Evolutionary conservation across 2,888 invertebrate genomes (phyloP).

Genomic region (Andrena bicolor): DNA sequence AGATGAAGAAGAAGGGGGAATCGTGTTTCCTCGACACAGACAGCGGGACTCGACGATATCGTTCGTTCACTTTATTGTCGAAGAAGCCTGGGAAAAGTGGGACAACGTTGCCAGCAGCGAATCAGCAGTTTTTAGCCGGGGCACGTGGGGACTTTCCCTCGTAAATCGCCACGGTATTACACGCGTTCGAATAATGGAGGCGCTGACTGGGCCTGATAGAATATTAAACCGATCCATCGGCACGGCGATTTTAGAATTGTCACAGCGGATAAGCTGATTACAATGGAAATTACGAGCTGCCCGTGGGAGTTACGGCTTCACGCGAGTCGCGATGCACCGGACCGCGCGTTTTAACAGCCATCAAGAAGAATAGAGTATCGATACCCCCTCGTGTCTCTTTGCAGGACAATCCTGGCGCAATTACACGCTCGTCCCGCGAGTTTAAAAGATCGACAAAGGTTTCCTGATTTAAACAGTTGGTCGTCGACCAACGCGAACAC

Average conservation of each 20-base stretch:
- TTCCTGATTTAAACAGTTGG: no score
- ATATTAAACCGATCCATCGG: conserved; percentile 33
- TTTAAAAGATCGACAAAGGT: no score
- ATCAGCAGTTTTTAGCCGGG: conserved; percentile 52
- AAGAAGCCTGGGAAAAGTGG: background rate
- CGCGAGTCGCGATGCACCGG: background rate
- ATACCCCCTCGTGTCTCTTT: background rate
- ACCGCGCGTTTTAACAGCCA: background rate
- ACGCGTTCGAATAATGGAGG: conserved; percentile 1
- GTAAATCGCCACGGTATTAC: conserved; percentile 35
- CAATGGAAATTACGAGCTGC: conserved; percentile 22
- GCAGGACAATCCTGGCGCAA: no score
- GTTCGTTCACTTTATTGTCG: background rate
- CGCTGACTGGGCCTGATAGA: conserved; percentile 26
- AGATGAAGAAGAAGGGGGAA: no score
- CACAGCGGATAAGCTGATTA: conserved; percentile 28
- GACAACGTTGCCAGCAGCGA: conserved; percentile 38
- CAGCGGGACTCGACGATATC: background rate
- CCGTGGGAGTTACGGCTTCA: background rate
- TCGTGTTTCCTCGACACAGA: background rate
- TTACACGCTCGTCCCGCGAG: no score
- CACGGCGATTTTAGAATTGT: conserved; percentile 29
- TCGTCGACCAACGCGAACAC: background rate
- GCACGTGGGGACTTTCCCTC: conserved; percentile 1
- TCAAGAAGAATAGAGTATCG: background rate